These are phyloP conservation scores for Homalodisca vitripennis DNA, from an alignment of 1,140 invertebrate species.

Conservation along the genomic window DNA sequence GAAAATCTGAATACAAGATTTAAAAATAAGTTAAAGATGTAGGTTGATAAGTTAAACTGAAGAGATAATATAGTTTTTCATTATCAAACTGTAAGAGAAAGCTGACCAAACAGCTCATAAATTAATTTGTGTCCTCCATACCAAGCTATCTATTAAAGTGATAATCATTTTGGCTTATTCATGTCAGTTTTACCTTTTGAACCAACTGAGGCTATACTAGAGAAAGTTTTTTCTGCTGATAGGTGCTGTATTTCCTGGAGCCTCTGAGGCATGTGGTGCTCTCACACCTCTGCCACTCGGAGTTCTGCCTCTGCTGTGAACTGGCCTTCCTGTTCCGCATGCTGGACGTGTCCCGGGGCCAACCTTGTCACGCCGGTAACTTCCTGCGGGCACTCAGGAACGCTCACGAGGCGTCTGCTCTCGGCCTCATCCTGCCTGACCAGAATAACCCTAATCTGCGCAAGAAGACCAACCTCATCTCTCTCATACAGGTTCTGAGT, in stretches of 20 bases:
- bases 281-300: slow-evolving; percentile 82
- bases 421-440: slow-evolving; percentile 86
- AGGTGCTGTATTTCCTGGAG: slow-evolving; percentile 76
- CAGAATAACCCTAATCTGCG: slow-evolving; percentile 66
- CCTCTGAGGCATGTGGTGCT: slow-evolving; percentile 65
- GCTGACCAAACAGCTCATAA: too few relatives aligned
- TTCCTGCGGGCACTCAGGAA: slow-evolving; percentile 87
- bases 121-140: too few relatives aligned
- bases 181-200: too few relatives aligned
- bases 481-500: slow-evolving; percentile 83
- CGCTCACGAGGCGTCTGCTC: slow-evolving; percentile 87
- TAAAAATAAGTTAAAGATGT: too few relatives aligned
- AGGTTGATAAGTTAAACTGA: too few relatives aligned
- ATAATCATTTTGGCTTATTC: too few relatives aligned
- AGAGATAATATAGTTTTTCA: too few relatives aligned
- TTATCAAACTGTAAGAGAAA: too few relatives aligned
- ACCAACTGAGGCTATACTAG: too few relatives aligned
- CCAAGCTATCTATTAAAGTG: too few relatives aligned
- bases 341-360: slow-evolving; percentile 60
- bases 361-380: slow-evolving; percentile 81
- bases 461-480: slow-evolving; percentile 71
- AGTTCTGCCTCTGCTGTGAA: slow-evolving; percentile 93
- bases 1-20: too few relatives aligned
- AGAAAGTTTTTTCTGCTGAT: too few relatives aligned
- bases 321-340: slow-evolving; percentile 94